Conservation (phyloP, 2,797 vertebrate species). For the Todus mexicanus region DNA sequence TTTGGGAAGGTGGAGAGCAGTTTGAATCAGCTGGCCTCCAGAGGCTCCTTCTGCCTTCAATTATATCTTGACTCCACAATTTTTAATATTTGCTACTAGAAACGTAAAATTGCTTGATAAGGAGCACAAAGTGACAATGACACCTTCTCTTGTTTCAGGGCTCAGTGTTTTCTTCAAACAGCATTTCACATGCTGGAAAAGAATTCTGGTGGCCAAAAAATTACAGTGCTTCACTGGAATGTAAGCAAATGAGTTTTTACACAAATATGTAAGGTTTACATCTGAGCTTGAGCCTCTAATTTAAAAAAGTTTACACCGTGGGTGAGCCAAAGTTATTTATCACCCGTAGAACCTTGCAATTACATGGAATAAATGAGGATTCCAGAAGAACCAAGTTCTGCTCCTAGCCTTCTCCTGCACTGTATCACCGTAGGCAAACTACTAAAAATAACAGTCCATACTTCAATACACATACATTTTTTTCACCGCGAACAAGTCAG, state of each 20-base stretch:
- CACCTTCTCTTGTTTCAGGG: neutral
- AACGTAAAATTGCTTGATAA: neutral
- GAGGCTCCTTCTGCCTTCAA: neutral
- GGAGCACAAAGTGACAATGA: neutral
- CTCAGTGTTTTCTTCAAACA: neutral
- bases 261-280: neutral
- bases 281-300: neutral
- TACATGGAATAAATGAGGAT: neutral
- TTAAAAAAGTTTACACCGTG: neutral
- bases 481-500: neutral
- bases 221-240: neutral
- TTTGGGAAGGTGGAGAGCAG: neutral
- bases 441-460: accelerated
- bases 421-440: neutral
- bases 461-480: neutral
- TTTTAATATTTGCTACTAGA: neutral
- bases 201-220: neutral
- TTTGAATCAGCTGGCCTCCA: neutral
- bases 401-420: neutral
- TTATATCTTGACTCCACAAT: neutral
- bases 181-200: neutral
- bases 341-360: neutral
- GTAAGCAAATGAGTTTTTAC: neutral
- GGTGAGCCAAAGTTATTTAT: neutral
- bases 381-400: neutral